Base-by-base conservation (phyloP, 2,113 vertebrate species). In the Malaclemys terrapin region DNA sequence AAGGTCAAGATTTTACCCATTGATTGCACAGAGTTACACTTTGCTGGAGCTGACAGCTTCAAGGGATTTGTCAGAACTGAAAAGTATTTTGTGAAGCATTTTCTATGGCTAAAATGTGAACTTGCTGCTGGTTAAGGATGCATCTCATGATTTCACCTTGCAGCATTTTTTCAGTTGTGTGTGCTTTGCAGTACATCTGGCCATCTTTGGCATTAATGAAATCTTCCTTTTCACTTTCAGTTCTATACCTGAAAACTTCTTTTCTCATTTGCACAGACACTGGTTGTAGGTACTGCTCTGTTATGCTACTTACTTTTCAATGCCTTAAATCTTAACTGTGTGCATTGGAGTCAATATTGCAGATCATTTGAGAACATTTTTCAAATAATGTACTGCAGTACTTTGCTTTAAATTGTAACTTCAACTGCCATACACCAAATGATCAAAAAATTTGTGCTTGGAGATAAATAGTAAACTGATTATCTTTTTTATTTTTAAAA, bases 281-380 rank as follows among this genome's bases (percentile, higher is more conserved):
- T 85, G 89, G 38, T 89, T 94, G 84, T 96, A 94, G 83, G 54
- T 93, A 79, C 19, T 89, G 10, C 14, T 91, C 49, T 49, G 50
- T 72, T 90, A 95, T 81, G 89, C 82, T 84, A 69, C 90, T 0
- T 94, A 87, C 65, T 93, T 94, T 94, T 96, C 83, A 35, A 80
- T 90, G 95, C 96, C 97, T 97, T 98, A 97, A 91, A 52, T 84
- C 65, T 59, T 85, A 89, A 78, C 35, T 20, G 22, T 49, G 62
- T 6, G 1, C 47, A 59, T 24, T 82, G 22, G 31, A 86, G 94
- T 92, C 89, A 80, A 95, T 80, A 38, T 56, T 91, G 69, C 84
- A 84, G 76, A 93, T 95, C 92, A 88, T 69, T 38, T 92, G 72
- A 45, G 87, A 82, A 80, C 29, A 35, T 89, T 95, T 96, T 95